Evolutionary conservation across 1,140 invertebrate genomes (phyloP), one percentile per base, ranked within the genome.

Genomic region (Musca domestica): DNA sequence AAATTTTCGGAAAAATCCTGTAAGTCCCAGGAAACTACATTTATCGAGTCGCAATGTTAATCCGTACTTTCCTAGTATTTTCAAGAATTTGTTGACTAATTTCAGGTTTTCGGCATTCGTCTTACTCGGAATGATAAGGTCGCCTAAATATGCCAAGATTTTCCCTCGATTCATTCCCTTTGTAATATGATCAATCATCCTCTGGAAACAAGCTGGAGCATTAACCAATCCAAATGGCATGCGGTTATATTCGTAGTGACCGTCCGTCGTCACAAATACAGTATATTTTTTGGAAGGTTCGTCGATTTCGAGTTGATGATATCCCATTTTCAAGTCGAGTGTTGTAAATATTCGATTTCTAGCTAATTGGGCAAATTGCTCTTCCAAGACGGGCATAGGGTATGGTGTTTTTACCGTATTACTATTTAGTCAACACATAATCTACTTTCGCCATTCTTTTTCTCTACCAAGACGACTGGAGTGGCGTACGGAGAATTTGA

Each of bases 351-450:
- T 30, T n/a, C 19, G 1, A 17, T 58, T 58, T 17, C 20, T 19
- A 7, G 74, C 3, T 71, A 74, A 67, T 3, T 72, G 75, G 41
- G 87, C 74, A 15, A 87, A 69, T 20, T 76, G 76, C 22, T 84
- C 76, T 22, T 81, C 78, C 54, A 87, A 77, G n/a, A 78, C 73
- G 6, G 84, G 84, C 27, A 87, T 69, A 10, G 87, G 86, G 71
- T 82, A 88, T 30, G 70, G 71, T 72, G 87, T 84, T 27, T 73
- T 75, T 51, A 80, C 71, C 5, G 80, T 82, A 19, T 73, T 72
- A 51, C 77, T 72, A 72, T 84, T 84, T 52, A 83, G 46, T 70
- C 73, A 14, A 73, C 65, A 46, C 64, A 70, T 19, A 73, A 56
- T 20, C 70, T 9, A 5, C 64, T n/a, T 49, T 71, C 58, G 2